A percentile compares a stretch with the other conserved stretches of the same genome.
phyloP scores from a whole-genome alignment of 1,140 invertebrate species.

The Philaenus spumarius region DNA sequence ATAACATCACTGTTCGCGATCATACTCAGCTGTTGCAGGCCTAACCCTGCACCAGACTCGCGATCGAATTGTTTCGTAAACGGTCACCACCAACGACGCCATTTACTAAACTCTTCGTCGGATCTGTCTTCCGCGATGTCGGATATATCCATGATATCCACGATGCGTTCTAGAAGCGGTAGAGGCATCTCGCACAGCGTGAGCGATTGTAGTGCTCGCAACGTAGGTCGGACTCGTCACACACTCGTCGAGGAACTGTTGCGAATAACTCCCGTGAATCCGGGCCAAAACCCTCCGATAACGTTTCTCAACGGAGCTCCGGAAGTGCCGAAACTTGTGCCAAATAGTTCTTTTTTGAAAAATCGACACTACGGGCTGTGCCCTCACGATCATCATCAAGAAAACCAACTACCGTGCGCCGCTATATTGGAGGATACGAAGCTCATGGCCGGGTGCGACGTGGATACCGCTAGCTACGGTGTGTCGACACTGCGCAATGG shows the following conservation, averaged over 20 bases:
- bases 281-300: slow-evolving; percentile 15
- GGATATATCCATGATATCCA: slow-evolving; percentile 26
- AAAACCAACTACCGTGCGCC: slow-evolving; percentile 7
- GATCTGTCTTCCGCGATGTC: slow-evolving; percentile 28
- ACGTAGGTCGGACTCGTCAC: slow-evolving; percentile 6
- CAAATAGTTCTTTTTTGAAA: slow-evolving; percentile 9
- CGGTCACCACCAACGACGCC: slow-evolving; percentile 4
- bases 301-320: slow-evolving; percentile 23
- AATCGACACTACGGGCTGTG: background rate
- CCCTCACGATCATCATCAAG: background rate
- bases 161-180: slow-evolving; percentile 14
- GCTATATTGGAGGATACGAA: slow-evolving; percentile 15
- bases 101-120: slow-evolving; percentile 26
- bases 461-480: slow-evolving; percentile 27
- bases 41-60: background rate
- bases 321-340: slow-evolving; percentile 16
- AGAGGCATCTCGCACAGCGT: slow-evolving; percentile 22
- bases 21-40: slow-evolving; percentile 24
- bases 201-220: slow-evolving; percentile 21
- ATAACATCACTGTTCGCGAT: slow-evolving; percentile 36
- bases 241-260: slow-evolving; percentile 27
- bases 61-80: background rate
- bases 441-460: slow-evolving; percentile 7
- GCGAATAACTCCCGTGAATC: slow-evolving; percentile 11
- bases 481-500: slow-evolving; percentile 33